Percentiles rank a stretch among this genome's conserved stretches.
Conservation (phyloP, 2,888 invertebrate genomes). For the Dilophus febrilis region DNA sequence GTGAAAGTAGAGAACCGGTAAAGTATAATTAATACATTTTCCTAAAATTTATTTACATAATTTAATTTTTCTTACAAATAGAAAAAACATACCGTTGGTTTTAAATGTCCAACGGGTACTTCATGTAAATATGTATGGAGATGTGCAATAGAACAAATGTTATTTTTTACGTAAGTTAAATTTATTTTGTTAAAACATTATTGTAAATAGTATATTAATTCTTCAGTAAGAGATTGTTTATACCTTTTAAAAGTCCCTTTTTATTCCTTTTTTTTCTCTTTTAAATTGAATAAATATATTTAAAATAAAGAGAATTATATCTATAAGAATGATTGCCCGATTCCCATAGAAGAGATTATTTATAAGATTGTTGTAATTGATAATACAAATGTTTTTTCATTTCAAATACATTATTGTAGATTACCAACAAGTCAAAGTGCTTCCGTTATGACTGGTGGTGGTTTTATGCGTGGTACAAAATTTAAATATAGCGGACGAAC, state of each 20-base stretch:
- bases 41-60: too few relatives aligned
- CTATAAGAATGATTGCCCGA: too few relatives aligned
- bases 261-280: too few relatives aligned
- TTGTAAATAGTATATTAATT: too few relatives aligned
- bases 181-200: neutral
- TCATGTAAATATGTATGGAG: slow-evolving; percentile 94
- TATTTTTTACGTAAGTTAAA: slow-evolving; percentile 87
- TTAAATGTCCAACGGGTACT: slow-evolving; percentile 82
- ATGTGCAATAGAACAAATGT: slow-evolving; percentile 93
- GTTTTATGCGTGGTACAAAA: slow-evolving; percentile 88
- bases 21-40: too few relatives aligned
- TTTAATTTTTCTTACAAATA: slow-evolving; percentile 33
- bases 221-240: too few relatives aligned
- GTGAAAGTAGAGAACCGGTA: slow-evolving; percentile 38
- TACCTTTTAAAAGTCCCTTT: too few relatives aligned
- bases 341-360: slow-evolving; percentile 2
- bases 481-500: slow-evolving; percentile 87
- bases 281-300: too few relatives aligned
- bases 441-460: slow-evolving; percentile 72
- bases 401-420: slow-evolving; percentile 31
- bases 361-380: neutral
- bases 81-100: slow-evolving; percentile 90
- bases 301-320: too few relatives aligned
- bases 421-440: slow-evolving; percentile 76
- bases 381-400: neutral